These are phyloP conservation scores for Apotomis capreana DNA, from an alignment of 2,888 invertebrate genomes.

Conservation along the genomic window DNA sequence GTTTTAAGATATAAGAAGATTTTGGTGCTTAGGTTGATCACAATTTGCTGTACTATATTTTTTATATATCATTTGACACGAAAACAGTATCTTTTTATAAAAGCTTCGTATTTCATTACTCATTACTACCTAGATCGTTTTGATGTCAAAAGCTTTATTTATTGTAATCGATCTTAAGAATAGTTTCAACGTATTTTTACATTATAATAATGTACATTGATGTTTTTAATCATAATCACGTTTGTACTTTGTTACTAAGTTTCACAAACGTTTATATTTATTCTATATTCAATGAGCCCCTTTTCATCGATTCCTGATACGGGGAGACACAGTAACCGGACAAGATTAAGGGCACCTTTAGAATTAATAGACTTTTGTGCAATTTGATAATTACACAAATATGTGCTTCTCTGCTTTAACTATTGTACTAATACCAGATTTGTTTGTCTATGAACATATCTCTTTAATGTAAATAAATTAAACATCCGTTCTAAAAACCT, in stretches of 20 bases:
- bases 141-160: neutral
- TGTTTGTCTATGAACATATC: neutral
- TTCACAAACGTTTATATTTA: neutral
- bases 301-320: too few relatives aligned
- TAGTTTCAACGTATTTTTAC: neutral
- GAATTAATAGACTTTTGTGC: constrained; percentile 6
- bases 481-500: neutral
- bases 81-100: too few relatives aligned
- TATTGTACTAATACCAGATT: constrained; percentile 11
- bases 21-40: too few relatives aligned
- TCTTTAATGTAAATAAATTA: constrained; percentile 7
- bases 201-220: neutral
- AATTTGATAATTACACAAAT: constrained; percentile 3
- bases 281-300: neutral
- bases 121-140: neutral
- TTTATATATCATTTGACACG: too few relatives aligned
- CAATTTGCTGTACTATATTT: too few relatives aligned
- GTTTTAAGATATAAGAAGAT: too few relatives aligned
- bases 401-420: constrained; percentile 6
- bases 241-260: neutral
- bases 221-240: too few relatives aligned
- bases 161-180: neutral
- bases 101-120: too few relatives aligned
- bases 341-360: too few relatives aligned
- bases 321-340: too few relatives aligned